phyloP scores from a whole-genome alignment of 1,140 invertebrate genomes.

The Helicoverpa zea region DNA sequence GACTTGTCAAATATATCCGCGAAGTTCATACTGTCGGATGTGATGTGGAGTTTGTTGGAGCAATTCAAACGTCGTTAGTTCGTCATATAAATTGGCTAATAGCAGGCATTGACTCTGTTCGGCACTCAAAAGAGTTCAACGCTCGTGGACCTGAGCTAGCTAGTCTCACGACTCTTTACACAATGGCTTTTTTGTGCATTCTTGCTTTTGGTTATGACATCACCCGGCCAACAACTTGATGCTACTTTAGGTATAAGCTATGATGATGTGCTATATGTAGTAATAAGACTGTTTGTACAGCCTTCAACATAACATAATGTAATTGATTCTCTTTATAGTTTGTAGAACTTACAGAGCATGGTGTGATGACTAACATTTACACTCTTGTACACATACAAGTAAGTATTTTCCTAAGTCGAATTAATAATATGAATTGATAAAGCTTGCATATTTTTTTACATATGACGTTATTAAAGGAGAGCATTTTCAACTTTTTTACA shows the following conservation, averaged over 20 bases:
- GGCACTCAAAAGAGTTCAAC: constrained; percentile 82
- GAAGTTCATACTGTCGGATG: constrained; percentile 10
- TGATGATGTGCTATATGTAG: constrained; percentile 14
- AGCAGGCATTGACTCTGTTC: constrained; percentile 68
- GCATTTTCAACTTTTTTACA: too few species aligned
- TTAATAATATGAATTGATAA: too few species aligned
- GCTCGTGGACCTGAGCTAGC: constrained; percentile 73
- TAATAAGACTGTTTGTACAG: constrained; percentile 3
- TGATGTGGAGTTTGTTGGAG: constrained; percentile 53
- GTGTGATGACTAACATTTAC: too few species aligned
- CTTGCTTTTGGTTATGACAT: constrained; percentile 83
- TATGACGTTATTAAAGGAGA: too few species aligned
- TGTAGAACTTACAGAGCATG: too few species aligned
- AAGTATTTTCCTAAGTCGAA: too few species aligned
- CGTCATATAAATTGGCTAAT: constrained; percentile 77
- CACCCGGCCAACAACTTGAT: constrained; percentile 61
- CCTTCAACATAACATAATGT: neutral
- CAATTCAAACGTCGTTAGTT: constrained; percentile 64
- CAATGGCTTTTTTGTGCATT: constrained; percentile 82
- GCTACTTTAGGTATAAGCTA: constrained; percentile 23
- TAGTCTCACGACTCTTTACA: constrained; percentile 79
- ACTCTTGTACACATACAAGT: too few species aligned
- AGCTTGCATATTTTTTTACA: too few species aligned
- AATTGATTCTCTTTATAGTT: neutral
- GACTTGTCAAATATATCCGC: neutral